A percentile compares a stretch with the other conserved stretches of the same genome.
These are phyloP conservation scores for Sycophila texana DNA, from an alignment of 2,888 invertebrate species.

Conservation along the genomic window DNA sequence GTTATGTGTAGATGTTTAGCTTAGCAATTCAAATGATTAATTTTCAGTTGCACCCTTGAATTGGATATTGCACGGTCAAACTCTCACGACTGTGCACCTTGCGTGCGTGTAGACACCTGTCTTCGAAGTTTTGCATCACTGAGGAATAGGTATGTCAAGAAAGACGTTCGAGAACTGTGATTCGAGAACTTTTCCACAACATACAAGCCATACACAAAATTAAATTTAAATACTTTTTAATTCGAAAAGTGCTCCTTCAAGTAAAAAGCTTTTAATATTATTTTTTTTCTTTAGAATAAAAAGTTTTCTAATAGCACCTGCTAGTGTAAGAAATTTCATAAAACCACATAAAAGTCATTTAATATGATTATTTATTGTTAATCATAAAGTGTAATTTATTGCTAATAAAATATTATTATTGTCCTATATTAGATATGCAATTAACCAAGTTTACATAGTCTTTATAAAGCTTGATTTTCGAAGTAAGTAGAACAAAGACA, in stretches of 20 bases:
- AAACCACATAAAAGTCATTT: too few species aligned
- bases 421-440: too few species aligned
- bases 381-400: too few species aligned
- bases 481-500: too few species aligned
- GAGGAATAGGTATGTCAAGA: conserved; percentile 20
- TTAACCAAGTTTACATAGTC: too few species aligned
- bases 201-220: conserved; percentile 12
- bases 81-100: background rate
- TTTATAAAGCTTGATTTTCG: too few species aligned
- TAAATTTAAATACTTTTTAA: conserved; percentile 4
- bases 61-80: conserved; percentile 33
- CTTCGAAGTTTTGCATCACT: conserved; percentile 32
- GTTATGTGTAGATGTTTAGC: conserved; percentile 52
- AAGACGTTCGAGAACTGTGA: conserved; percentile 24
- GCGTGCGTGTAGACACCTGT: background rate
- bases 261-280: too few species aligned
- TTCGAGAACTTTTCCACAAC: background rate
- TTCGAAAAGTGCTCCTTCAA: too few species aligned
- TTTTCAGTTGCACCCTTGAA: conserved; percentile 63
- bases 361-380: too few species aligned
- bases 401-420: too few species aligned
- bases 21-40: conserved; percentile 66
- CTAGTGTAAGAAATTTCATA: too few species aligned
- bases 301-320: background rate
- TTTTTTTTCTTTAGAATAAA: too few species aligned